These are phyloP conservation scores for Phrynocephalus versicolor DNA, from an alignment of 2,113 vertebrate genomes.

Conservation along the genomic window DNA sequence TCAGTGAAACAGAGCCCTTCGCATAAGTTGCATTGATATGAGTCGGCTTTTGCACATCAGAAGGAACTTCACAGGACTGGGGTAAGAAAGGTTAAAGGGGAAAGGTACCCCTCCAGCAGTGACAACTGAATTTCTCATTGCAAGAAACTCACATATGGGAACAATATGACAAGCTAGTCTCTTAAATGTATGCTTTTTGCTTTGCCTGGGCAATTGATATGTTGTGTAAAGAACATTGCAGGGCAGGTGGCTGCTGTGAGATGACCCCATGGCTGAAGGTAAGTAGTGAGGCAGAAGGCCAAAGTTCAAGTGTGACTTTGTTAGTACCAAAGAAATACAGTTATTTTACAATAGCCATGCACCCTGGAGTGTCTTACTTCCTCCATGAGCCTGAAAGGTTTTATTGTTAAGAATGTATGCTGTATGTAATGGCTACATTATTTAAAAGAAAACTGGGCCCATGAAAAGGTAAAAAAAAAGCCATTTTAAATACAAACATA, in stretches of 20 bases:
- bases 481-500: slow-evolving; percentile 6
- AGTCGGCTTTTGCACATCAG: slow-evolving; percentile 46
- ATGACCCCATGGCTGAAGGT: slow-evolving; percentile 60
- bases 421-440: slow-evolving; percentile 18
- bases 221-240: slow-evolving; percentile 64
- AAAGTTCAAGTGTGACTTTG: slow-evolving; percentile 70
- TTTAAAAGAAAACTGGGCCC: slow-evolving; percentile 2
- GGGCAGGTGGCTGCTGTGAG: slow-evolving; percentile 72
- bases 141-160: slow-evolving; percentile 66
- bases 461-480: slow-evolving; percentile 1
- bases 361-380: slow-evolving; percentile 15
- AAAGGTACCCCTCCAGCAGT: slow-evolving; percentile 47
- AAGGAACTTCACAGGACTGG: slow-evolving; percentile 23
- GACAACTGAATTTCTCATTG: slow-evolving; percentile 64
- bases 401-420: slow-evolving; percentile 30
- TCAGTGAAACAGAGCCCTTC: slow-evolving; percentile 11
- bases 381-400: slow-evolving; percentile 38
- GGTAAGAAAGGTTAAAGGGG: slow-evolving; percentile 66
- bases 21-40: slow-evolving; percentile 1
- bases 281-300: slow-evolving; percentile 45
- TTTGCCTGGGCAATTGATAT: slow-evolving; percentile 68
- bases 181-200: slow-evolving; percentile 62
- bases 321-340: slow-evolving; percentile 58
- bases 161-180: slow-evolving; percentile 65
- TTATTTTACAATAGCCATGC: slow-evolving; percentile 43